Evolutionary conservation across 1,140 invertebrate genomes (phyloP).

Genomic region (Gyrodactylus bullatarudis): DNA sequence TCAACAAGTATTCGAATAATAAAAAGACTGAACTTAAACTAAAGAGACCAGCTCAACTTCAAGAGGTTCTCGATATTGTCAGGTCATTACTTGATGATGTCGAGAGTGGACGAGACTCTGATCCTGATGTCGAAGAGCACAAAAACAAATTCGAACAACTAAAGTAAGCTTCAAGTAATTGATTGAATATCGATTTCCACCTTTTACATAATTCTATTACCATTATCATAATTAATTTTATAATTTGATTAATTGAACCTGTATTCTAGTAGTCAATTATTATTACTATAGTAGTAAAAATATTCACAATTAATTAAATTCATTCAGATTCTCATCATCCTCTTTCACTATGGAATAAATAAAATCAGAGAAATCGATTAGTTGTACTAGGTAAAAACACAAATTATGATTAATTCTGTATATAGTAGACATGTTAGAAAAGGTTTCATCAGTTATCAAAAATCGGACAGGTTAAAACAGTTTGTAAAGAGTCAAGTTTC

Average conservation of each 20-base stretch:
- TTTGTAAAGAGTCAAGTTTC: no score
- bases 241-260: background rate
- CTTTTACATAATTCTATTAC: background rate
- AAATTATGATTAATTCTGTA: no score
- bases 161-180: constrained; percentile 2
- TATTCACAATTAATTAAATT: background rate
- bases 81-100: constrained; percentile 41
- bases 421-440: no score
- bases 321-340: no score
- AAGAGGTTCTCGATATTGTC: constrained; percentile 79
- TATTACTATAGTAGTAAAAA: background rate
- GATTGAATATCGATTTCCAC: background rate
- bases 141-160: constrained; percentile 81
- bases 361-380: no score
- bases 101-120: background rate
- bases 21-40: constrained; percentile 79
- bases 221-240: background rate
- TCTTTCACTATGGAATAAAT: no score
- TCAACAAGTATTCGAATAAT: constrained; percentile 77
- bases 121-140: constrained; percentile 39
- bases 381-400: no score
- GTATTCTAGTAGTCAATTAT: no score
- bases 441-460: no score
- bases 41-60: constrained; percentile 53
- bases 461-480: no score